These are phyloP conservation scores for Okapia johnstoni DNA, from an alignment of 2,113 vertebrate genomes.

Conservation along the genomic window DNA sequence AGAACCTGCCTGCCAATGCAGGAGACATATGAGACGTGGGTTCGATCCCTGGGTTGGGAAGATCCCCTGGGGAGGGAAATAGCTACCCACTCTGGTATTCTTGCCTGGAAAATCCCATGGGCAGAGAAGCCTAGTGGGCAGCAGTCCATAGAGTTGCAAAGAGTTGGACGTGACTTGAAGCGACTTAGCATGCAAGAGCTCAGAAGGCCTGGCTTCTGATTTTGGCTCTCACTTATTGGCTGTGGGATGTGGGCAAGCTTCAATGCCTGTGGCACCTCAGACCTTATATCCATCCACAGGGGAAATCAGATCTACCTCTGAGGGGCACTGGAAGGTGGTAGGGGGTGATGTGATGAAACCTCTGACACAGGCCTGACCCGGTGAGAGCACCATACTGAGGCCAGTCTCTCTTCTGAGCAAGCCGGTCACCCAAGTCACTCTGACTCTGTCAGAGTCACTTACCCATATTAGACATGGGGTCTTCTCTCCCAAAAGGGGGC, in stretches of 20 bases:
- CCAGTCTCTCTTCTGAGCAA: neutral
- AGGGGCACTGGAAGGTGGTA: rapidly evolving
- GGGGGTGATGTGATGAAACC: neutral
- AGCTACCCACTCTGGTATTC: neutral
- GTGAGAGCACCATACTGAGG: neutral
- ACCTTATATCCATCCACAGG: rapidly evolving
- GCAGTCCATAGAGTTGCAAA: neutral
- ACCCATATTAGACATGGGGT: neutral
- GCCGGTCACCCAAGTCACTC: no score
- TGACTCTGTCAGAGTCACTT: neutral
- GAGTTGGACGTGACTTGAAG: neutral
- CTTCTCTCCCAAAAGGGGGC: neutral
- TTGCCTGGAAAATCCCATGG: neutral
- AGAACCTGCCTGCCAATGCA: neutral
- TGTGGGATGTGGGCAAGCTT: neutral
- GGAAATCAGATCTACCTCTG: rapidly evolving
- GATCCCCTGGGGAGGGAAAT: neutral
- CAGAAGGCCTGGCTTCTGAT: neutral
- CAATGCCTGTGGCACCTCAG: neutral
- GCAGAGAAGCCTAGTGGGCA: neutral
- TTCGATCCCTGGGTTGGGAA: neutral
- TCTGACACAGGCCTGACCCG: neutral
- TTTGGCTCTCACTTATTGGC: neutral
- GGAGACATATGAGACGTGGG: neutral
- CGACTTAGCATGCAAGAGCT: neutral